phyloP scores from a whole-genome alignment of 2,113 vertebrate species.

The Cyrtonyx montezumae region DNA sequence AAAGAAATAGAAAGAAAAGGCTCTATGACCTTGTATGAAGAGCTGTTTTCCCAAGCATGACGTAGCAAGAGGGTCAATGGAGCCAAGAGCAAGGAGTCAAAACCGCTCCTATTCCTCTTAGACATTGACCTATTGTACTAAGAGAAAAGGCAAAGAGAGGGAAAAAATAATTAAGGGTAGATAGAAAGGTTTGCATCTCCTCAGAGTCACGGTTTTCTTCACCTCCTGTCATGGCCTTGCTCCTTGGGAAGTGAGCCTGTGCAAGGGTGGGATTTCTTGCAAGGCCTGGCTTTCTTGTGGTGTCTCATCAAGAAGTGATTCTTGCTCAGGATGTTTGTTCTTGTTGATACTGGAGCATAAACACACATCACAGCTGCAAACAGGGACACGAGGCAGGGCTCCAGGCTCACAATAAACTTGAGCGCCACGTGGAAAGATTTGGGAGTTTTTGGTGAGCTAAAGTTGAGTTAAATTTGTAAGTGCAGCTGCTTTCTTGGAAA shows the following conservation, averaged over 20 bases:
- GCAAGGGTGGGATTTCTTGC: conserved; percentile 40
- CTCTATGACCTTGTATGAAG: background rate
- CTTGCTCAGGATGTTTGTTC: conserved; percentile 5
- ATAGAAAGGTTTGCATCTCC: background rate
- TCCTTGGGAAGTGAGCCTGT: background rate
- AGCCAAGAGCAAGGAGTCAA: background rate
- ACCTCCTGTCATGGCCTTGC: accelerated
- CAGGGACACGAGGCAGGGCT: background rate
- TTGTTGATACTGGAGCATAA: conserved; percentile 31
- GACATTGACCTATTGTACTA: background rate
- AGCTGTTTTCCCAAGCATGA: background rate
- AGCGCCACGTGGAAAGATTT: background rate
- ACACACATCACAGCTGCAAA: background rate
- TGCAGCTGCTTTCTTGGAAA: background rate
- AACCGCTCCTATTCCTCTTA: background rate
- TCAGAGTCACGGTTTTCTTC: background rate
- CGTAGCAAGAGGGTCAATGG: background rate
- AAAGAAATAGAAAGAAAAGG: background rate
- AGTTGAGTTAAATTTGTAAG: background rate
- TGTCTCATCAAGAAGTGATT: background rate
- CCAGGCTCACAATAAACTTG: background rate
- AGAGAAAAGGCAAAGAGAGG: background rate
- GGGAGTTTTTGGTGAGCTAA: background rate
- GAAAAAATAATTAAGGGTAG: background rate
- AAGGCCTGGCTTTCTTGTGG: background rate